Evolutionary conservation across 2,113 vertebrate species (phyloP), one percentile per base, ranked within the genome.

Genomic region (Thunnus thynnus): DNA sequence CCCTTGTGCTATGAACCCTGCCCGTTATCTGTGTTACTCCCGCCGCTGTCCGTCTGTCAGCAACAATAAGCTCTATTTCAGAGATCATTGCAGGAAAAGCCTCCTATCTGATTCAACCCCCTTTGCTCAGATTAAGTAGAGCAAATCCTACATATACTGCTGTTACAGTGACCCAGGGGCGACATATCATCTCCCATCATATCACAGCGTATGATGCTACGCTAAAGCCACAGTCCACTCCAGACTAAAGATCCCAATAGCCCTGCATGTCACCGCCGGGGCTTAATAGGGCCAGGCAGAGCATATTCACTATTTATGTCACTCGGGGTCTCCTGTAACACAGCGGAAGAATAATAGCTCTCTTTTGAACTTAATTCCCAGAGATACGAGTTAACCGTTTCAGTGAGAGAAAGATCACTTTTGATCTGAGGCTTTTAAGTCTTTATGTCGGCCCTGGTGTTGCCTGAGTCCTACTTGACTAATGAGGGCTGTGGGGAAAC

Each of bases 301-400:
- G 70, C 75, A 81, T 51, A 71, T 69, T 78, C 71, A 69, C 32
- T 71, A 61, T 83, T 86, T 47, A 64, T 76, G 70, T 65, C 72
- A 77, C 60, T 76, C 22, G 12, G 71, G 54, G 51, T 78, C 47
- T 61, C 25, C 78, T 56, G 51, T 27, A 74, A 27, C 68, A 22
- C 36, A 11, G 13, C 36, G 64, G 64, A 46, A 41, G 30, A 77
- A 47, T 71, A 72, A 87, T 32, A 62, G 46, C 52, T 64, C 9
- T 41, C 27, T 7, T 57, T 65, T 76, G 46, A 27, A 62, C 71
- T 65, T 68, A 18, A 75, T 75, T 77, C 81, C 74, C 65, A 50
- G 51, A 60, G 76, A 67, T 67, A 46, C 17, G 46, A 64, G 36
- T 60, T 47, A 54, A 61, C 60, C 5, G 1, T 66, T 82, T 64